Conservation (phyloP, 2,888 invertebrate genomes). For the Cephus rjabovi region DNA sequence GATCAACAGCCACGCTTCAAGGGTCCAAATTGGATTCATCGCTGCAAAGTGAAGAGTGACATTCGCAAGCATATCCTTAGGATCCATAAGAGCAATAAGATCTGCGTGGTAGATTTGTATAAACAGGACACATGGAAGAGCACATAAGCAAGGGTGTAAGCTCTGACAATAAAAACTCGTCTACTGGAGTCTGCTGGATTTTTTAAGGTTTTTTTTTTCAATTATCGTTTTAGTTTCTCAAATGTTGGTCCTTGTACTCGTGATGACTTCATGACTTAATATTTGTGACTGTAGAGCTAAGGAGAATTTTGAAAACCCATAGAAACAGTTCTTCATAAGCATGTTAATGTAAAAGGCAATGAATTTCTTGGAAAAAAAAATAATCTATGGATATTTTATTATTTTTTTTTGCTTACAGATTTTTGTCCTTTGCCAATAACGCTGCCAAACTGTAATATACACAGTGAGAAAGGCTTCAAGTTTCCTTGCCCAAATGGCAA, state of each 20-base stretch:
- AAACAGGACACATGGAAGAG: no score
- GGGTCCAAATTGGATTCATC: conserved; percentile 51
- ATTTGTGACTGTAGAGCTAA: neutral
- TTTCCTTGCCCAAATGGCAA: conserved; percentile 28
- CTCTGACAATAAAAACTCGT: neutral
- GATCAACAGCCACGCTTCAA: conserved; percentile 50
- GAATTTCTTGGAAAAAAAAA: no score
- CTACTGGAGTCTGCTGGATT: no score
- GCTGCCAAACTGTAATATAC: neutral
- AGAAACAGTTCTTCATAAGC: neutral
- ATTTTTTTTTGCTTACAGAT: neutral
- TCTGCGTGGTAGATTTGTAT: conserved; percentile 37
- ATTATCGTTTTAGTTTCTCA: neutral
- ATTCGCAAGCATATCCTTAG: conserved; percentile 38
- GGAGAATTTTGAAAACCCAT: neutral
- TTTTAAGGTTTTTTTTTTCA: neutral
- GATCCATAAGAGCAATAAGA: conserved; percentile 27
- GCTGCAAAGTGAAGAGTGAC: conserved; percentile 45
- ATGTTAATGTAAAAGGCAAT: no score
- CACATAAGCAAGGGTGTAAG: neutral
- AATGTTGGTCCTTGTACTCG: neutral
- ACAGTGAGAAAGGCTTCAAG: neutral
- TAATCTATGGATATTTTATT: neutral
- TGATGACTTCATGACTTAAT: neutral
- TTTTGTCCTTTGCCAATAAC: neutral